Conservation (phyloP, 1,140 invertebrate genomes). For the Heliconius hewitsoni region DNA sequence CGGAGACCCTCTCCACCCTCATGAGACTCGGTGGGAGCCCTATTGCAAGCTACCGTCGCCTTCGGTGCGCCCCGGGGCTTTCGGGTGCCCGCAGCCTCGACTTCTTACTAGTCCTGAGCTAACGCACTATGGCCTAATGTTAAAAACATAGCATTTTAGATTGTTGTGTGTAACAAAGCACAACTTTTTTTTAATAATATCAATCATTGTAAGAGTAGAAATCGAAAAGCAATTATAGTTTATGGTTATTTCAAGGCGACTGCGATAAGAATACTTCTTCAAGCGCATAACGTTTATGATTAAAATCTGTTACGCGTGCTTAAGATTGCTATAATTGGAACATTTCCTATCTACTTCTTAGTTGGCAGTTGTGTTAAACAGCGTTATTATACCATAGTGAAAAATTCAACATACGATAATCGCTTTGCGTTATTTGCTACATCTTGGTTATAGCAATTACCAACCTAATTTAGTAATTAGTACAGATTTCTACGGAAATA, state of each 20-base stretch:
- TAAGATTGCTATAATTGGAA: neutral
- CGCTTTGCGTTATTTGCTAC: neutral
- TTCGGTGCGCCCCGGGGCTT: no score
- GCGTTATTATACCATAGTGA: neutral
- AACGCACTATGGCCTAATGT: no score
- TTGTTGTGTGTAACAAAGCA: no score
- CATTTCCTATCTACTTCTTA: neutral
- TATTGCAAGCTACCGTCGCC: no score
- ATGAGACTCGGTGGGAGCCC: no score
- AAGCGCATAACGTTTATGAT: slow-evolving; percentile 14
- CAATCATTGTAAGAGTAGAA: neutral
- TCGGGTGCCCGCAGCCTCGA: no score
- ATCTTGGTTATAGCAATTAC: no score
- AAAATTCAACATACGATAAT: neutral
- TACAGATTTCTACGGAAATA: no score
- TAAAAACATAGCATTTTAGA: no score
- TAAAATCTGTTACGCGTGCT: slow-evolving; percentile 4
- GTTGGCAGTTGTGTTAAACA: neutral
- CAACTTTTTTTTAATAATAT: neutral
- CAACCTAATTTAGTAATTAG: no score
- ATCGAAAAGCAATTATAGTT: slow-evolving; percentile 26
- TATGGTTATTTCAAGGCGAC: slow-evolving; percentile 28
- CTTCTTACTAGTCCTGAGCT: no score
- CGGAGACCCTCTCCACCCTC: no score
- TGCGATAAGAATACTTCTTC: slow-evolving; percentile 19